Evolutionary conservation across 2,113 vertebrate genomes (phyloP).

Genomic region (Actenoides lindsayi): DNA sequence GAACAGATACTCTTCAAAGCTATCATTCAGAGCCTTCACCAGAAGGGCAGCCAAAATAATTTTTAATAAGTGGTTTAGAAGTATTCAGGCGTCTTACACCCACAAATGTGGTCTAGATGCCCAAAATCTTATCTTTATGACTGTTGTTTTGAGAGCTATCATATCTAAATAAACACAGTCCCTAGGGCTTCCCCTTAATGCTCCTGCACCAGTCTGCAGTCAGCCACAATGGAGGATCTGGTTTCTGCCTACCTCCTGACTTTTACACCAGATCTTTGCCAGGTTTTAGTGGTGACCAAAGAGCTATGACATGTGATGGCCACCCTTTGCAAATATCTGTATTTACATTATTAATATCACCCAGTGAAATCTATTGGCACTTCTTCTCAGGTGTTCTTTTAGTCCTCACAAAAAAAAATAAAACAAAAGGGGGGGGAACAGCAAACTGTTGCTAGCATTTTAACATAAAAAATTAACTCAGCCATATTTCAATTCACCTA

Average conservation of each 20-base stretch:
- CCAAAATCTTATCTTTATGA: not conserved
- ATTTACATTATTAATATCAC: not conserved
- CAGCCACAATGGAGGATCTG: not conserved
- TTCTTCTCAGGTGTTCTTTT: not conserved
- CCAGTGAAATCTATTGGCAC: not conserved
- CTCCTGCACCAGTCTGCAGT: not conserved
- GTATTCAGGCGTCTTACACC: not conserved
- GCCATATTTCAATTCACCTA: not conserved
- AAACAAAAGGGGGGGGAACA: not conserved
- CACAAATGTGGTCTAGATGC: not conserved
- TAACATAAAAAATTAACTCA: not conserved
- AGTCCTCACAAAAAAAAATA: not conserved
- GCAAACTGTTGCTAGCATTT: not conserved
- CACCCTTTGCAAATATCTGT: not conserved
- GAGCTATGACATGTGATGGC: not conserved
- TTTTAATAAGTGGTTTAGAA: not conserved
- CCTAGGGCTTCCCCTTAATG: not conserved
- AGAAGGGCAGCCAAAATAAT: not conserved
- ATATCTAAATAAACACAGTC: not conserved
- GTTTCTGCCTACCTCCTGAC: not conserved
- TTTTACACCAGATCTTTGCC: not conserved
- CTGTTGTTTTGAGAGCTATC: not conserved
- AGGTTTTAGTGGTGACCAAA: not conserved
- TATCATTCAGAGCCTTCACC: not conserved
- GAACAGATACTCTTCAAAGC: not conserved